These are phyloP conservation scores for Clarias gariepinus DNA, from an alignment of 2,113 vertebrate genomes.

Conservation along the genomic window DNA sequence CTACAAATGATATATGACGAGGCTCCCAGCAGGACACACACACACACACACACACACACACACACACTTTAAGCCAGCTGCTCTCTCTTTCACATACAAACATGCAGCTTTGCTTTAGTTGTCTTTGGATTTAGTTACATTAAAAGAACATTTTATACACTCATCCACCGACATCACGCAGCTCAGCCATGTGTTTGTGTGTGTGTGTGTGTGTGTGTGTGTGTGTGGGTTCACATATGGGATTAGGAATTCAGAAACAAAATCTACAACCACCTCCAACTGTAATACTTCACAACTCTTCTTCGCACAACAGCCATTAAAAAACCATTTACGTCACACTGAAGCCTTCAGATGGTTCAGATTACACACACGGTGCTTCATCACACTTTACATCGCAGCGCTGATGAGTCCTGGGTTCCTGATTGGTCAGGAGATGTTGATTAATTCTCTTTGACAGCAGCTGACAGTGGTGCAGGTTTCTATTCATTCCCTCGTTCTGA, in stretches of 20 bases:
- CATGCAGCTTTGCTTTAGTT: conserved; percentile 3
- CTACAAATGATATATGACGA: conserved; percentile 42
- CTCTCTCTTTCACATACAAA: conserved; percentile 13
- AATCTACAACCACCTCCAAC: background rate
- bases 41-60: conserved; percentile 29
- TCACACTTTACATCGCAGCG: background rate
- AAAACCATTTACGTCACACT: background rate
- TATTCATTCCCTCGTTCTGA: background rate
- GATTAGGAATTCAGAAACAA: background rate
- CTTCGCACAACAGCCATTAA: background rate
- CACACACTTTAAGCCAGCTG: background rate
- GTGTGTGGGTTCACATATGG: conserved; percentile 41
- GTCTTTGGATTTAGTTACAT: background rate
- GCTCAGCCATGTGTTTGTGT: conserved; percentile 47
- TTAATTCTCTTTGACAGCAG: background rate
- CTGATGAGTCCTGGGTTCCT: background rate
- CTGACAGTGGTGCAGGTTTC: background rate
- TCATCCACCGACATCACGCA: background rate
- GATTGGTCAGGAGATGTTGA: background rate
- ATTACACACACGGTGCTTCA: background rate
- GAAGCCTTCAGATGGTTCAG: background rate
- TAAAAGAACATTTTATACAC: conserved; percentile 3
- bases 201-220: conserved; percentile 55
- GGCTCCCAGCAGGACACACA: conserved; percentile 37
- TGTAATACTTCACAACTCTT: background rate